phyloP scores from a whole-genome alignment of 2,888 invertebrate genomes.

The Leucophenga maculata region DNA sequence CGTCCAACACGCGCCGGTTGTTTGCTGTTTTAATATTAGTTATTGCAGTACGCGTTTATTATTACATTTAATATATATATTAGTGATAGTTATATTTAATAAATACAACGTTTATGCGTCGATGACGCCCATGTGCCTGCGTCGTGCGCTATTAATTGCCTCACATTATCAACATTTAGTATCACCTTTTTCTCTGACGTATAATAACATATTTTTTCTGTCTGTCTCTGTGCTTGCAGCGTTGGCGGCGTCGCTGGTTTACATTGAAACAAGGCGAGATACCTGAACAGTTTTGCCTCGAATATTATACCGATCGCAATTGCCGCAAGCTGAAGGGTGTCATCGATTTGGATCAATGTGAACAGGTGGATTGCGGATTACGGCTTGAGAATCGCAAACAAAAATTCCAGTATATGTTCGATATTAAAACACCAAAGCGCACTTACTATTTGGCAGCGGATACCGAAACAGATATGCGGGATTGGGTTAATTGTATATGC shows the following conservation, averaged over 20 bases:
- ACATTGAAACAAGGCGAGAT: constrained; percentile 92
- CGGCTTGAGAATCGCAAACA: constrained; percentile 86
- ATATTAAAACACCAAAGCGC: constrained; percentile 89
- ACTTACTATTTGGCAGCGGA: constrained; percentile 95
- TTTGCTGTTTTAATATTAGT: no score
- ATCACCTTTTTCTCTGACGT: no score
- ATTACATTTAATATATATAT: no score
- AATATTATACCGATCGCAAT: constrained; percentile 92
- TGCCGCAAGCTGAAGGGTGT: constrained; percentile 89
- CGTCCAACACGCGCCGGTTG: no score
- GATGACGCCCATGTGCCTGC: no score
- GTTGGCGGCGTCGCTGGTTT: constrained; percentile 97
- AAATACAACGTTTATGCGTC: no score
- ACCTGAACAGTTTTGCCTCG: constrained; percentile 93
- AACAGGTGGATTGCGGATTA: constrained; percentile 92
- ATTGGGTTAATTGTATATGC: constrained; percentile 96
- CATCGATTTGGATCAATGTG: constrained; percentile 95
- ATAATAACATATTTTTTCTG: no score
- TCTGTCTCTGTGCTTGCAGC: constrained; percentile 75
- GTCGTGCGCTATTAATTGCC: no score
- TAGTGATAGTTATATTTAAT: no score
- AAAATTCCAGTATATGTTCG: constrained; percentile 89
- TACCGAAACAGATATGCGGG: constrained; percentile 92
- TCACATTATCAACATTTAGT: no score
- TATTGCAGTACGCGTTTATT: no score